Evolutionary conservation across 2,797 vertebrate genomes (phyloP), one percentile per base, ranked within the genome.

Genomic region (Mallotus villosus): DNA sequence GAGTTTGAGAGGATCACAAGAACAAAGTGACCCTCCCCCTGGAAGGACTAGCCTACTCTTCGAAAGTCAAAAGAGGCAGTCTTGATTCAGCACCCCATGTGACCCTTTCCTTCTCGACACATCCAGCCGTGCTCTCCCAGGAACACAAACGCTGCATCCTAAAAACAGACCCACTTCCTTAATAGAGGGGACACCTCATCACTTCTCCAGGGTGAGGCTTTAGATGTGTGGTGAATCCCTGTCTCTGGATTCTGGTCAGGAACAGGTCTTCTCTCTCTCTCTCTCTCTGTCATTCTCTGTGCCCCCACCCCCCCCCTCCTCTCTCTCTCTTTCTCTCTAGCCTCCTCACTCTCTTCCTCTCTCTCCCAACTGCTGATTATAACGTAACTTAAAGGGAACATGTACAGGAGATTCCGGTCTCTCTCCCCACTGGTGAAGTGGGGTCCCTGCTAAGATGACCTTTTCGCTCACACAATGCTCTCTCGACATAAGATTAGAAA

Each of bases 401-500:
- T 55, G 73, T 46, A 68, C 70, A 74, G 85, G 83, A 84, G 69
- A 59, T 78, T 74, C 70, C 68, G 0, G 77, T 75, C 79, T 80
- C 77, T 81, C 70, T 75, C 72, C 17, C 2, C 17, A 32, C 66
- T 55, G 76, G 63, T 27, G 1, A 76, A 66, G 73, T 53, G 5
- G 5, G 41, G 55, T n/a, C 62, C 21, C 0, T 53, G 66, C 41
- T 57, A 37, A 57, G 68, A 70, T 21, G 67, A 77, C 74, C 60
- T 21, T 22, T 65, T 73, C 3, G 46, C 68, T 53, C 16, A 21
- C 78, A 85, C 82, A 84, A 84, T 83, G 71, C 80, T 72, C 67
- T 55, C 78, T 80, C 73, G 65, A 76, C 75, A 67, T 77, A 71
- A 67, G 72, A 78, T 68, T 75, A 67, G 81, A 82, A 88, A 87